Evolutionary conservation across 1,140 invertebrate genomes (phyloP).

Genomic region (Asobara japonica): DNA sequence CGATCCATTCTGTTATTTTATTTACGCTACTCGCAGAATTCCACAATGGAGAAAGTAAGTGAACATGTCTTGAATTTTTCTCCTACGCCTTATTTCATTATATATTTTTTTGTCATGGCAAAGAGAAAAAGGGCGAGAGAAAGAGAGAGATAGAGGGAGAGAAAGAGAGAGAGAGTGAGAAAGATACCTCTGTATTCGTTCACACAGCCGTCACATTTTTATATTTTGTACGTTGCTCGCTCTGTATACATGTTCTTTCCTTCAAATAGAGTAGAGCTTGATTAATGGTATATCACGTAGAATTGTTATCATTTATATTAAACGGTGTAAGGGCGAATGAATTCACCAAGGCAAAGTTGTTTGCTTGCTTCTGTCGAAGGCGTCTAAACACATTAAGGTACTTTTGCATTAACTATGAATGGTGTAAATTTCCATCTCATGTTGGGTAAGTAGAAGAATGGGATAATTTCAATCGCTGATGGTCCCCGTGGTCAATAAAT

Average conservation of each 20-base stretch:
- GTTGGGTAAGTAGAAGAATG: no score
- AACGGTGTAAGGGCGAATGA: constrained; percentile 3
- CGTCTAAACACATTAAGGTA: no score
- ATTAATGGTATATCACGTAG: constrained; percentile 36
- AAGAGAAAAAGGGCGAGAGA: background rate
- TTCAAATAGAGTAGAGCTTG: constrained; percentile 44
- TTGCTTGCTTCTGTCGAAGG: background rate
- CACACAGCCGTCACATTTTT: constrained; percentile 24
- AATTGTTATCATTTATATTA: constrained; percentile 40
- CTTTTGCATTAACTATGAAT: no score
- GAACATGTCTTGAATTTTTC: constrained; percentile 51
- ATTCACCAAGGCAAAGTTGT: background rate
- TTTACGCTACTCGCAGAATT: constrained; percentile 68
- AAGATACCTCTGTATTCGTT: background rate
- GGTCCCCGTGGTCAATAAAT: no score
- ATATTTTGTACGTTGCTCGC: constrained; percentile 44
- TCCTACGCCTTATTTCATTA: constrained; percentile 28
- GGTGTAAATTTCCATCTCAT: no score
- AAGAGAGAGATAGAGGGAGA: background rate
- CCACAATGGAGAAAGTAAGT: constrained; percentile 69
- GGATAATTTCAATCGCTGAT: no score
- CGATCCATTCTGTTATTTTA: constrained; percentile 67
- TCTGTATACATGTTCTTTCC: constrained; percentile 25
- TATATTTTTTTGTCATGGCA: constrained; percentile 17
- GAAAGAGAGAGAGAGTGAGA: background rate